phyloP scores from a whole-genome alignment of 2,113 vertebrate genomes.

The Sinocyclocheilus maitianheensis region DNA sequence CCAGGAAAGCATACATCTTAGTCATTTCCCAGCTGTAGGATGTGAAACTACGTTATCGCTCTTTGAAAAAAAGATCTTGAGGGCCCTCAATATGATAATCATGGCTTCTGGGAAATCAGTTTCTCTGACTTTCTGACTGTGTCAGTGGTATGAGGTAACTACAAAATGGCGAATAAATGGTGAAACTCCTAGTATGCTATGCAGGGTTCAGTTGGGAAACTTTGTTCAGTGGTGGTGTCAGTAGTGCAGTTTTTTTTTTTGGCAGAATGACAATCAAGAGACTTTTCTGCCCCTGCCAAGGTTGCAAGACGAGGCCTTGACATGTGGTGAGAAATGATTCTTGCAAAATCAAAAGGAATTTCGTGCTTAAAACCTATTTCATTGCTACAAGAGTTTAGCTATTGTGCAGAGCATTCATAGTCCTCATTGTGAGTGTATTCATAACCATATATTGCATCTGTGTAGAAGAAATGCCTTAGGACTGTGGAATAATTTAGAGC shows the following conservation, averaged over 20 bases:
- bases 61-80: background rate
- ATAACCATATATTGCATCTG: background rate
- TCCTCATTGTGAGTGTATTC: too few species aligned
- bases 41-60: background rate
- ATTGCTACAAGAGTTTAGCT: too few species aligned
- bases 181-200: conserved; percentile 63
- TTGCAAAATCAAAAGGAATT: conserved; percentile 16
- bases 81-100: background rate
- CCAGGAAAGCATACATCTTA: conserved; percentile 29
- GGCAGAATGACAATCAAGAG: background rate
- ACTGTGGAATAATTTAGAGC: background rate
- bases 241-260: background rate
- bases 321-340: background rate
- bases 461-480: background rate
- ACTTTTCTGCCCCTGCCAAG: background rate
- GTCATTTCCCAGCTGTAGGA: background rate
- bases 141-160: conserved; percentile 39
- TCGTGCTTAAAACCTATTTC: background rate
- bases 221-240: conserved; percentile 27
- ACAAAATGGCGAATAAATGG: conserved; percentile 69
- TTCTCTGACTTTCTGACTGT: background rate
- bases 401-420: background rate
- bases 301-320: background rate
- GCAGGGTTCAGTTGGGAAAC: conserved; percentile 68
- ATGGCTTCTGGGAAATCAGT: background rate